Base-by-base conservation (phyloP, 1,140 invertebrate genomes). In the Caenorhabditis inopinata region DNA sequence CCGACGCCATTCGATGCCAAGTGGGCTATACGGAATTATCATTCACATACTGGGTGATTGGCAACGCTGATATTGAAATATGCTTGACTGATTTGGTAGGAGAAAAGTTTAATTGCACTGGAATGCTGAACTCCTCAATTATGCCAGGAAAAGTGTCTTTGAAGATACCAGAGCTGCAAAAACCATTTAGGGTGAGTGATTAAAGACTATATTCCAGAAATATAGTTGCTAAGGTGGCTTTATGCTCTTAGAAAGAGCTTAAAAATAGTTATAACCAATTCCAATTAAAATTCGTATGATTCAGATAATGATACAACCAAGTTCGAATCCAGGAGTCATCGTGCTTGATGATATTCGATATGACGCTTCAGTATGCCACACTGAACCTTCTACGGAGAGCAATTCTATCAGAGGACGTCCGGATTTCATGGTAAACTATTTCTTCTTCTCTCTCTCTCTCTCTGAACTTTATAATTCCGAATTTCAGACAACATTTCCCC, bases 81-180 rank as follows among this genome's bases (percentile, higher is more conserved):
- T 87, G 86, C 79, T 73, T 87, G 21, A 75, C 86, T n/a, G 87
- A 87, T 51, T n/a, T 77, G 74, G n/a, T 80, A 35, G 77, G 79
- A n/a, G 53, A 75, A 6, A 78, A 84, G 51, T 88, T 87, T 48
- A 87, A 87, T 77, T 87, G 86, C 49, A 87, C 86, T 12, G 86
- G 86, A 79, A 82, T 87, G 78, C 73, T 87, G n/a, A 73, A 87
- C 38, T 83, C 87, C 32, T 49, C 58, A 27, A 74, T 88, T 12
- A 88, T 88, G 78, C 86, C 86, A 23, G 86, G 87, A 16, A 87
- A 87, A 87, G 87, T 87, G 9, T 80, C 86, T 25, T 68, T 87
- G 29, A 88, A 88, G 47, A 85, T 87, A 53, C 86, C 86, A 12
- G 84, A 88, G 42, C 76, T 86, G n/a, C 58, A 83, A 9, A 82